These are phyloP conservation scores for Zosterops pallidus DNA, from an alignment of 2,113 vertebrate species.

Conservation along the genomic window DNA sequence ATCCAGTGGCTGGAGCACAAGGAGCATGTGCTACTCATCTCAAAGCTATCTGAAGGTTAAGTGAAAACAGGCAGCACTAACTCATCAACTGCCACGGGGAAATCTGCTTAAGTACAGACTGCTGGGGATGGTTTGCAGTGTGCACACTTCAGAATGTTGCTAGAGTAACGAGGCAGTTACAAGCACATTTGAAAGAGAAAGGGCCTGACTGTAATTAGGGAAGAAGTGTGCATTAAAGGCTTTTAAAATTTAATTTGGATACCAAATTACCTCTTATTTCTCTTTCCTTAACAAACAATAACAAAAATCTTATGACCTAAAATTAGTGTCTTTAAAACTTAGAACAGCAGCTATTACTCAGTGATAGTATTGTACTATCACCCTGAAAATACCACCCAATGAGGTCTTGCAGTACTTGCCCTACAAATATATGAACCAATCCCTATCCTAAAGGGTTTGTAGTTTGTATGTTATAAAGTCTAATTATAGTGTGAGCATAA, in stretches of 20 bases:
- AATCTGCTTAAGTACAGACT: background rate
- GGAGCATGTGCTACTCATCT: background rate
- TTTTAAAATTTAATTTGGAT: slow-evolving; percentile 42
- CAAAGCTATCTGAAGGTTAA: background rate
- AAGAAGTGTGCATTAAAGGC: background rate
- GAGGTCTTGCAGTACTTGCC: background rate
- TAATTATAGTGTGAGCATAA: slow-evolving; percentile 39
- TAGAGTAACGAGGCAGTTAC: background rate
- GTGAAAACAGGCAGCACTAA: background rate
- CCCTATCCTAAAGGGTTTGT: background rate
- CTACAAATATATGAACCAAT: background rate
- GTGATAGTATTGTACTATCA: background rate
- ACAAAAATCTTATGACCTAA: background rate
- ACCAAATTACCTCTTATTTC: background rate
- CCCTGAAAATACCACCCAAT: background rate
- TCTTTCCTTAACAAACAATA: slow-evolving; percentile 5
- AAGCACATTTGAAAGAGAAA: background rate
- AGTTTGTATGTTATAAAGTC: background rate
- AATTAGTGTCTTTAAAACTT: background rate
- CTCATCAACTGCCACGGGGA: background rate
- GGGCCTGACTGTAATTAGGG: background rate
- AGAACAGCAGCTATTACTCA: background rate
- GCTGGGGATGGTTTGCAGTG: background rate
- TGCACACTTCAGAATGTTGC: background rate
- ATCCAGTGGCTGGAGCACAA: background rate